Base-by-base conservation (phyloP, 2,888 invertebrate species). In the Allacma fusca region DNA sequence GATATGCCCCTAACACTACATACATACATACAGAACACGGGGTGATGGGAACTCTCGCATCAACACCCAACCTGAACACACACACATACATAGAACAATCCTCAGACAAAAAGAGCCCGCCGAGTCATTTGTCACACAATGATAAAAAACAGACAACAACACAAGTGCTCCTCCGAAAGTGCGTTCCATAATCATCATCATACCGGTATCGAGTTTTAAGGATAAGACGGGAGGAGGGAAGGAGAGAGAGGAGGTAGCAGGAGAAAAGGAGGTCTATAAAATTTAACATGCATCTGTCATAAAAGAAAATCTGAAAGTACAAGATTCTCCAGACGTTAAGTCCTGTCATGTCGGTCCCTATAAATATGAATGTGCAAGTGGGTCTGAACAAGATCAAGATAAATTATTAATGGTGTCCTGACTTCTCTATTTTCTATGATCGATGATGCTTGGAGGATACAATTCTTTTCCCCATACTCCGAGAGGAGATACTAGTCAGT, bases 371-470 rank as follows among this genome's bases (percentile, higher is more conserved):
- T 76, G 68, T 69, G 59, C 59, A 57, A 71, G 43, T 73, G 62
- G 68, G 57, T 67, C 68, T 19, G 28, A 29, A 74, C 69, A 43
- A 78, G 74, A 74, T 69, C 59, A 68, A 62, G 40, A 70, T 78
- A 78, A 78, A 78, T 78, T 78, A 78, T 78, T 78, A 78, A 78
- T 75, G 78, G 74, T 69, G 59, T 44, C 59, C 74, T 68, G 69
- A 74, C 75, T 75, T 78, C 70, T 65, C 71, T 68, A 78, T 74
- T 74, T 74, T 68, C 68, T 70, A 78, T 78, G 78, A 78, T 78
- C 78, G 78, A 78, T 78, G 78, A 78, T 74, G 64, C 71, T 71
- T 71, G 57, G 71, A 24, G 26, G 67, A 67, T 67, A 16, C 67
- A 67, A 67, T 67, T 67, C 69, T 43, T 26, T 64, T 26, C 64